A percentile compares a stretch with the other conserved stretches of the same genome.
phyloP scores from a whole-genome alignment of 2,888 invertebrate species.

The Hyalella azteca region DNA sequence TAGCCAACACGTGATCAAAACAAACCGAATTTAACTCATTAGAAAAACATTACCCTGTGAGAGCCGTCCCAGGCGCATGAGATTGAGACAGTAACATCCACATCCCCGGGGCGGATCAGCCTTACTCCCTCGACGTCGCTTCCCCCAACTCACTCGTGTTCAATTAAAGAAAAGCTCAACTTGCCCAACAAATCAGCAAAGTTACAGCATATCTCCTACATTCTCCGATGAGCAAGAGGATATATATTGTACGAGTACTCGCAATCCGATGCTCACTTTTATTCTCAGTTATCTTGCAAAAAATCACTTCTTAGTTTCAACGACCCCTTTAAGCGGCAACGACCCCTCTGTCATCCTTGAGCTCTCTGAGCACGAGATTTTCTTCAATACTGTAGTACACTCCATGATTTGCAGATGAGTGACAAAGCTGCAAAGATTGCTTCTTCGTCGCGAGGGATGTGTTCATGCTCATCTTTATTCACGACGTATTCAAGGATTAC shows the following conservation, averaged over 20 bases:
- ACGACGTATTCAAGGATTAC: conserved; percentile 1
- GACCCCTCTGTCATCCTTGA: conserved; percentile 11
- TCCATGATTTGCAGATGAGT: conserved; percentile 16
- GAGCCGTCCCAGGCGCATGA: neutral
- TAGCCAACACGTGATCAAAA: conserved; percentile 35
- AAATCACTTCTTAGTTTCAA: too few relatives aligned
- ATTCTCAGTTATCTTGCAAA: too few relatives aligned
- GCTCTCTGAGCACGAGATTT: conserved; percentile 28
- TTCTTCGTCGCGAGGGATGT: neutral
- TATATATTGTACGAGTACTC: too few relatives aligned
- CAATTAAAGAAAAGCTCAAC: conserved; percentile 19
- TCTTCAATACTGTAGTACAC: conserved; percentile 11
- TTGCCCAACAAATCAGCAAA: neutral
- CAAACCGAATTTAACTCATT: conserved; percentile 35
- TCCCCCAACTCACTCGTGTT: conserved; percentile 16
- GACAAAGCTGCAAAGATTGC: neutral
- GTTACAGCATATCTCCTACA: neutral
- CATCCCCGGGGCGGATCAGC: neutral
- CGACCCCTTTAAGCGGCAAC: too few relatives aligned
- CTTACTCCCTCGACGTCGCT: neutral
- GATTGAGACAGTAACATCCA: neutral
- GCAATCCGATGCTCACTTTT: too few relatives aligned
- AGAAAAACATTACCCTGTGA: conserved; percentile 22
- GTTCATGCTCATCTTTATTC: conserved; percentile 22
- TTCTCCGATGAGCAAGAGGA: neutral